Conservation (phyloP, 2,113 vertebrate genomes). For the Halcyon malimbica region DNA sequence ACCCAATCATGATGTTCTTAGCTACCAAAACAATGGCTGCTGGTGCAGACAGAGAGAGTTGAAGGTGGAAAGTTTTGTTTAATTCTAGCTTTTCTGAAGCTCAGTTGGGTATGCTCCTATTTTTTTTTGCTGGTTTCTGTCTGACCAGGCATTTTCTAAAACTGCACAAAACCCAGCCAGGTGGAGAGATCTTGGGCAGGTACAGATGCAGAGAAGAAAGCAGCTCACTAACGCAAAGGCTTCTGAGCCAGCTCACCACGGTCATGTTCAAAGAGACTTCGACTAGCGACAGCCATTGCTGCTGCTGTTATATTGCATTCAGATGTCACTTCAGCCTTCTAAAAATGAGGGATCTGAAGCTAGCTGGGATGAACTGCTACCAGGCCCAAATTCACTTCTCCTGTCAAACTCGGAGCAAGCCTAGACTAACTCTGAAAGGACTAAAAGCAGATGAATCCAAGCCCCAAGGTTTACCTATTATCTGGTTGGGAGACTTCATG, state of each 20-base stretch:
- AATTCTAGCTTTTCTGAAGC: neutral
- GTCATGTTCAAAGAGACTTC: neutral
- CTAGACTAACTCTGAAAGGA: neutral
- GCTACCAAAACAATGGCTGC: neutral
- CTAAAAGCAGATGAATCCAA: neutral
- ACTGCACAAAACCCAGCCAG: rapidly evolving
- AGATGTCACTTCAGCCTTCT: neutral
- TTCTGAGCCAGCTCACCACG: neutral
- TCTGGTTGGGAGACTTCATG: neutral
- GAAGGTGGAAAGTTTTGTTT: neutral
- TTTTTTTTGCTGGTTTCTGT: neutral
- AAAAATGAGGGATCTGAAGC: neutral
- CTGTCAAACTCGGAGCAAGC: neutral
- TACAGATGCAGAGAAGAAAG: neutral
- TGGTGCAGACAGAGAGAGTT: neutral
- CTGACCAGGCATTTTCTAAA: neutral
- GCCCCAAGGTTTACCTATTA: neutral
- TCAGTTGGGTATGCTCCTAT: rapidly evolving
- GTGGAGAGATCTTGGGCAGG: neutral
- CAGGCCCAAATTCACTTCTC: neutral
- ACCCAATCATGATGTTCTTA: neutral
- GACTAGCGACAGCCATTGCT: neutral
- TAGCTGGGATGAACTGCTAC: neutral
- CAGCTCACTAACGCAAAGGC: rapidly evolving
- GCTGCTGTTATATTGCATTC: neutral